Percentiles rank a stretch among this genome's conserved stretches.
phyloP scores from a whole-genome alignment of 2,888 invertebrate species.

The Melinaea marsaeus region DNA sequence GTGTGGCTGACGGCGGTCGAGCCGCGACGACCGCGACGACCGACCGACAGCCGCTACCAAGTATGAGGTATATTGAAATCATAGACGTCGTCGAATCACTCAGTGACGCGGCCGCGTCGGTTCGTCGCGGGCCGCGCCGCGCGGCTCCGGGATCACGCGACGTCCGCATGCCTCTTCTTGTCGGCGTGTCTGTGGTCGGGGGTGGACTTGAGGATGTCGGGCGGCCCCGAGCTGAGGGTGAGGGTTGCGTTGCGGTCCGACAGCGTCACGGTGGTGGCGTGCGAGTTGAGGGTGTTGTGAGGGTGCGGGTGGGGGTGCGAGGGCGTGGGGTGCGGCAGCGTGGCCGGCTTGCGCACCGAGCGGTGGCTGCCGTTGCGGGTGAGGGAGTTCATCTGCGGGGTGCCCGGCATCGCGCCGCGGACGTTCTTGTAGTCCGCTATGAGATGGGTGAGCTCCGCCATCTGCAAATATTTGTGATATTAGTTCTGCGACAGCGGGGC shows the following conservation, averaged over 20 bases:
- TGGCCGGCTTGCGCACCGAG: slow-evolving; percentile 70
- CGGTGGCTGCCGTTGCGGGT: slow-evolving; percentile 84
- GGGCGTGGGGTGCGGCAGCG: slow-evolving; percentile 67
- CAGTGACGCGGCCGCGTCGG: background rate
- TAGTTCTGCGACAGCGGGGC: background rate
- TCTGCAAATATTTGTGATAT: slow-evolving; percentile 65
- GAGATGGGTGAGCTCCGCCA: slow-evolving; percentile 91
- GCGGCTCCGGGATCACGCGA: slow-evolving; percentile 56
- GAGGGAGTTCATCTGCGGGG: slow-evolving; percentile 88
- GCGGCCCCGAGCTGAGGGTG: slow-evolving; percentile 79
- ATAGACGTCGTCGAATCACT: no score
- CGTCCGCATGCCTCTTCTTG: slow-evolving; percentile 67
- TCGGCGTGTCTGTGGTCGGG: slow-evolving; percentile 84
- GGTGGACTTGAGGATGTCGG: slow-evolving; percentile 91
- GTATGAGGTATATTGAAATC: slow-evolving; percentile 65
- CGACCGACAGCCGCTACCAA: slow-evolving; percentile 57
- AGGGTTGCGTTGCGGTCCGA: slow-evolving; percentile 64
- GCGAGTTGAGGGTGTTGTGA: slow-evolving; percentile 79
- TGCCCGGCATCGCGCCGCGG: slow-evolving; percentile 84
- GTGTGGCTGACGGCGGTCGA: slow-evolving; percentile 33
- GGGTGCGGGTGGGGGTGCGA: slow-evolving; percentile 53
- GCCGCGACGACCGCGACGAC: slow-evolving; percentile 39
- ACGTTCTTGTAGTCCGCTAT: slow-evolving; percentile 98
- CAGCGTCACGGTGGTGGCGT: slow-evolving; percentile 69
- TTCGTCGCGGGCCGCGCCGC: slow-evolving; percentile 1